A percentile compares a stretch with the other conserved stretches of the same genome.
These are phyloP conservation scores for Holothuria leucospilota DNA, from an alignment of 53 echinoderm and acorn worm species.

Conservation along the genomic window DNA sequence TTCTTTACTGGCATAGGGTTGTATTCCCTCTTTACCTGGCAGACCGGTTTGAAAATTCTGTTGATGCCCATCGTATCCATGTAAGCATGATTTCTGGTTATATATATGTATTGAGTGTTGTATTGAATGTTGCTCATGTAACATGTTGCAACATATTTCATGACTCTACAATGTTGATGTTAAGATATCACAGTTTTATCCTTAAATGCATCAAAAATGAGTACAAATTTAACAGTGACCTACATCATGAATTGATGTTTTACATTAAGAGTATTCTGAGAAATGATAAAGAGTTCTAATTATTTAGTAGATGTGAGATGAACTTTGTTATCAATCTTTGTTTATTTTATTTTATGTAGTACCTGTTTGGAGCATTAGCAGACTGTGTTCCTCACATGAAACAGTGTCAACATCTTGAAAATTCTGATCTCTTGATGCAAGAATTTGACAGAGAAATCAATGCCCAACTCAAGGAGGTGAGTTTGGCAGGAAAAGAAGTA, in stretches of 20 bases:
- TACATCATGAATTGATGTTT: no score
- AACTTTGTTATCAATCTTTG: no score
- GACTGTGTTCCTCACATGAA: constrained; percentile 94
- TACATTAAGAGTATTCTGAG: no score
- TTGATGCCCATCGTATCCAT: constrained; percentile 91
- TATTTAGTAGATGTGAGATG: no score
- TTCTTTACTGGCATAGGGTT: constrained; percentile 98
- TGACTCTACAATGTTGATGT: no score
- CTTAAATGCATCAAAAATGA: no score
- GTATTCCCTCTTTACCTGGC: constrained; percentile 93
- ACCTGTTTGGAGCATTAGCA: constrained; percentile 95
- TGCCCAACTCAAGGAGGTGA: constrained; percentile 88
- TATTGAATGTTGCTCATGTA: neutral
- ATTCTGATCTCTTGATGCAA: constrained; percentile 68
- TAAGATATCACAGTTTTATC: no score
- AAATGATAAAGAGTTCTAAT: no score
- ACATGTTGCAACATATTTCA: no score
- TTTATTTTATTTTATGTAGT: constrained; percentile 46
- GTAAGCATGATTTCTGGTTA: constrained; percentile 57
- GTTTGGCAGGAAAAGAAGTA: neutral
- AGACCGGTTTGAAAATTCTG: constrained; percentile 92
- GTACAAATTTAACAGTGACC: no score
- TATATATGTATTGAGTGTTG: neutral
- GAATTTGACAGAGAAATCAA: constrained; percentile 93
- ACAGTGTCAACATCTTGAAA: constrained; percentile 80